These are phyloP conservation scores for Heliconius hortense DNA, from an alignment of 2,888 invertebrate genomes.

Conservation along the genomic window DNA sequence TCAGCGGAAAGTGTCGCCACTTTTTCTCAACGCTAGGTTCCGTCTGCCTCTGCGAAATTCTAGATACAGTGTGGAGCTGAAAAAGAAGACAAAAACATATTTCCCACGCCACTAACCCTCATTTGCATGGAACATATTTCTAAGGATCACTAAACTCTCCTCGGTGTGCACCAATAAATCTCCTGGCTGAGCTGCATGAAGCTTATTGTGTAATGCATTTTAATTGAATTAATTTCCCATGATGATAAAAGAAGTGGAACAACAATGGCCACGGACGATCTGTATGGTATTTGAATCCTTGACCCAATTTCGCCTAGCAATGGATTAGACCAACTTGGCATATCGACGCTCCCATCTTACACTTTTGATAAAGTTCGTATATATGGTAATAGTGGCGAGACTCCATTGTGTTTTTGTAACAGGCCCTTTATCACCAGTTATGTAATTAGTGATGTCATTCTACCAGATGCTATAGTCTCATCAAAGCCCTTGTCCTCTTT, in stretches of 20 bases:
- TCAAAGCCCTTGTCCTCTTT: background rate
- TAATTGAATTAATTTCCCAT: constrained; percentile 72
- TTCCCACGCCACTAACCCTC: too few relatives aligned
- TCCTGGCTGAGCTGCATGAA: constrained; percentile 36
- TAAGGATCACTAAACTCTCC: constrained; percentile 34
- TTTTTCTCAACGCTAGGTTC: too few relatives aligned
- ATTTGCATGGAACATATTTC: background rate
- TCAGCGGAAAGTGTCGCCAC: too few relatives aligned
- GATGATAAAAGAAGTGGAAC: constrained; percentile 51
- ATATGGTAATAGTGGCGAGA: constrained; percentile 22
- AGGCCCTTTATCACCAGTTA: constrained; percentile 34
- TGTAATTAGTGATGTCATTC: constrained; percentile 32
- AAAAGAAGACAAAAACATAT: too few relatives aligned
- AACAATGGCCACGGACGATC: constrained; percentile 47
- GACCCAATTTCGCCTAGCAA: constrained; percentile 59
- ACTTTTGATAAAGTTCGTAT: constrained; percentile 36
- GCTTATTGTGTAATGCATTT: constrained; percentile 46
- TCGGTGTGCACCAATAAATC: constrained; percentile 38
- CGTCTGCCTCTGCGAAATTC: too few relatives aligned
- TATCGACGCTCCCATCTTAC: constrained; percentile 54
- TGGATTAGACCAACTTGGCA: constrained; percentile 50
- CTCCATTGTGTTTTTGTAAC: constrained; percentile 32
- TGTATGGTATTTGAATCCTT: constrained; percentile 56
- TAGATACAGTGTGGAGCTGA: too few relatives aligned
- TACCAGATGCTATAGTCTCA: constrained; percentile 34